phyloP scores from a whole-genome alignment of 2,888 invertebrate species.

The Sinotaia quadrata region DNA sequence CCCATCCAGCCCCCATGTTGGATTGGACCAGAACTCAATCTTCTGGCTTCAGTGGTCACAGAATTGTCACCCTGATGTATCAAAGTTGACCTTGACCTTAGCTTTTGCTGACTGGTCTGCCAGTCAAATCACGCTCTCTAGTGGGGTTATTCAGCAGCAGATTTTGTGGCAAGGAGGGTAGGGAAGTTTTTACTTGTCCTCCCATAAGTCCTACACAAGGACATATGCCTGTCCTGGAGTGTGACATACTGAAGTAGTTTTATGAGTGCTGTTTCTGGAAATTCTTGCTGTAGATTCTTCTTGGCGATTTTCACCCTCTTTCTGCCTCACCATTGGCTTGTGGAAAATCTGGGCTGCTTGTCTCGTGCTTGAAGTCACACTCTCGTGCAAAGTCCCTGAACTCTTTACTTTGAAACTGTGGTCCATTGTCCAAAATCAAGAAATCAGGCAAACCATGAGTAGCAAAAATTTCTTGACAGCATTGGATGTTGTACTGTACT shows the following conservation, averaged over 20 bases:
- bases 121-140: too few relatives aligned
- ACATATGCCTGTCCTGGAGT: too few relatives aligned
- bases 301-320: conserved; percentile 9
- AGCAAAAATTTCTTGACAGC: not conserved
- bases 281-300: not conserved
- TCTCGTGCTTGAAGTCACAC: not conserved
- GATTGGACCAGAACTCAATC: too few relatives aligned
- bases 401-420: conserved; percentile 16
- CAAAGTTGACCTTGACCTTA: too few relatives aligned
- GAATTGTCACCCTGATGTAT: too few relatives aligned
- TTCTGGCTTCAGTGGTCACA: too few relatives aligned
- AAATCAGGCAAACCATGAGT: conserved; percentile 17
- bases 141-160: too few relatives aligned
- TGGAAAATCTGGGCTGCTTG: conserved; percentile 17
- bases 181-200: too few relatives aligned
- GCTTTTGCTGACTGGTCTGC: too few relatives aligned
- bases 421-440: conserved; percentile 6
- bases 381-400: conserved; percentile 5
- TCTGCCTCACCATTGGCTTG: conserved; percentile 20
- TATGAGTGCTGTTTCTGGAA: not conserved
- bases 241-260: conserved; percentile 16
- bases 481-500: not conserved
- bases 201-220: too few relatives aligned
- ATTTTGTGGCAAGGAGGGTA: too few relatives aligned
- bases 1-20: too few relatives aligned